Evolutionary conservation across 2,113 vertebrate species (phyloP), one percentile per base, ranked within the genome.

Genomic region (Hoplias malabaricus): DNA sequence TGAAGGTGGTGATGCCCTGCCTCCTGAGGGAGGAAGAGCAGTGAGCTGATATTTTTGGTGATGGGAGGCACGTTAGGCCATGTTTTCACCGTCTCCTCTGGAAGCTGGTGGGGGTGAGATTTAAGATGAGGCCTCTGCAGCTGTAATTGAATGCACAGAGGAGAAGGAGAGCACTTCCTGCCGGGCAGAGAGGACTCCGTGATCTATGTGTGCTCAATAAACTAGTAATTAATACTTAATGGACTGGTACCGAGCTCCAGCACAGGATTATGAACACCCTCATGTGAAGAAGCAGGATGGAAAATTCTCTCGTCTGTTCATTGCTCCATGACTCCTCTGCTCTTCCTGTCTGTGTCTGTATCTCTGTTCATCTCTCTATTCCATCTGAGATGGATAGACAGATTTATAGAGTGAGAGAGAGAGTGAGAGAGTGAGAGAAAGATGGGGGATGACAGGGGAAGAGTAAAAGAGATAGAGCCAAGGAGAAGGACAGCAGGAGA

Each of bases 141-240:
- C 66, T 69, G 25, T 76, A 54, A 56, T 42, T 56, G 38, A 57
- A 66, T 56, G 56, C 40, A 69, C 62, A 50, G 38, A 74, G 74
- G 53, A 33, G 63, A 57, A 66, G 14, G 29, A 21, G 42, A 38
- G 33, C 2, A 56, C 42, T 77, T 77, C 68, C 69, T 73, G 31
- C 3, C 11, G 68, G 74, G 19, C 80, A 59, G 38, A 48, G 72
- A 68, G 46, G 38, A 53, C 67, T 73, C 27, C 16, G 69, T 77
- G 68, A 79, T 71, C 63, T 80, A 43, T 80, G 46, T 31, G 21
- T 77, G 54, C 53, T 69, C 43, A 54, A 42, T 73, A 73, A 73
- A 72, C 69, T 63, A 59, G 59, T 68, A 59, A 81, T 81, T 61
- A 62, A 76, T 76, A 81, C 31, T 79, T 79, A 79, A 84, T 76